Percentiles rank a stretch among this genome's conserved stretches.
Conservation (phyloP, 2,797 vertebrate genomes). For the Garrulus glandarius region DNA sequence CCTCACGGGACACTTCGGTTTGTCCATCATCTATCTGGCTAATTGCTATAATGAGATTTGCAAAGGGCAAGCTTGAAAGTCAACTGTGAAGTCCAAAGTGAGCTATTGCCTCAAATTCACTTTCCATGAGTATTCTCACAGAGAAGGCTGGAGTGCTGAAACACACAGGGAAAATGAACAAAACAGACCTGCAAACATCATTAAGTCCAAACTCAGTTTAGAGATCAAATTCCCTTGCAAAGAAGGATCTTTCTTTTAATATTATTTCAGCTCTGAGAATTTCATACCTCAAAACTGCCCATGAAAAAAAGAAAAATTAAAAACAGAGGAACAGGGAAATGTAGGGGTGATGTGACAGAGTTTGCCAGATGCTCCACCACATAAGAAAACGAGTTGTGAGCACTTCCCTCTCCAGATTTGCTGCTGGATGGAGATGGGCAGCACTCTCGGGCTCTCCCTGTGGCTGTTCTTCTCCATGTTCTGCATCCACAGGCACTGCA, state of each 20-base stretch:
- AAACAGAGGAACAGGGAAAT: background rate
- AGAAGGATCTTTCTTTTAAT: background rate
- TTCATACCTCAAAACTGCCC: background rate
- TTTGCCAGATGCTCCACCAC: background rate
- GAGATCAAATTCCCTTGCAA: constrained; percentile 2
- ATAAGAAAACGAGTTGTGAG: background rate
- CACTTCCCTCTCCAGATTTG: background rate
- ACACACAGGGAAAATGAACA: background rate
- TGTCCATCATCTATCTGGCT: background rate
- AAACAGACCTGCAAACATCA: constrained; percentile 11
- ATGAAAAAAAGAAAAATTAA: background rate
- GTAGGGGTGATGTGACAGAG: background rate
- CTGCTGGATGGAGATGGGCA: background rate
- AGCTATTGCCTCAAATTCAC: constrained; percentile 17
- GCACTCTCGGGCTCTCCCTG: accelerated
- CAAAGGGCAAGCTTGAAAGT: background rate
- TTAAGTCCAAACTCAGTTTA: background rate
- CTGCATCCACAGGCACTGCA: background rate
- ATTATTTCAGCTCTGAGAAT: background rate
- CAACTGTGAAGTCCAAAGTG: background rate
- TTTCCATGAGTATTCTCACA: background rate
- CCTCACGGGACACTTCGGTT: accelerated
- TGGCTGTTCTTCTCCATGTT: background rate
- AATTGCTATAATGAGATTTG: constrained; percentile 49
- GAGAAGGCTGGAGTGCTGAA: background rate